phyloP scores from a whole-genome alignment of 1,140 invertebrate species.

The Oryzaephilus surinamensis region DNA sequence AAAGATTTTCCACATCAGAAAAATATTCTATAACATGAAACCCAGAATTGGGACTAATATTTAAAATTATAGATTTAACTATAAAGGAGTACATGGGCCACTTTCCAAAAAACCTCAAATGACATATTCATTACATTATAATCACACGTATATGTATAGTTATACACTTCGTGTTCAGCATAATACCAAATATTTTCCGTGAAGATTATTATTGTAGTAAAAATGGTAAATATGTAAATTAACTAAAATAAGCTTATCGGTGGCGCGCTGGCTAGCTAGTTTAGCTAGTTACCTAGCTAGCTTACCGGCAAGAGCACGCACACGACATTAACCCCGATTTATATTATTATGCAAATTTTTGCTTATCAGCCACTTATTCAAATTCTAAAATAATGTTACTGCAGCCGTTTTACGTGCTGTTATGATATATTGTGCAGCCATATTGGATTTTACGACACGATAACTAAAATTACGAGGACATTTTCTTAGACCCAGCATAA shows the following conservation, averaged over 20 bases:
- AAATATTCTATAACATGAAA: too few relatives aligned
- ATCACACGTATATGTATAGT: too few relatives aligned
- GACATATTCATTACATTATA: too few relatives aligned
- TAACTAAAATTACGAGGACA: too few relatives aligned
- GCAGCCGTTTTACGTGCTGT: constrained; percentile 29
- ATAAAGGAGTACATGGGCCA: too few relatives aligned
- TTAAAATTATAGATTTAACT: too few relatives aligned
- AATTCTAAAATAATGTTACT: constrained; percentile 36
- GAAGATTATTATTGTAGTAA: constrained; percentile 12
- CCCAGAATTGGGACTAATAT: too few relatives aligned
- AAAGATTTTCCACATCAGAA: too few relatives aligned
- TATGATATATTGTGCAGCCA: constrained; percentile 36
- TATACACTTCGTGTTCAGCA: constrained; percentile 7
- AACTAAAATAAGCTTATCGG: constrained; percentile 28
- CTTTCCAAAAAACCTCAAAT: too few relatives aligned
- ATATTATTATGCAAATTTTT: constrained; percentile 40
- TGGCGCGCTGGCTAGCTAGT: constrained; percentile 24
- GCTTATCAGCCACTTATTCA: constrained; percentile 30
- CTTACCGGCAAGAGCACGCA: constrained; percentile 33
- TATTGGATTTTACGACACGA: constrained; percentile 30
- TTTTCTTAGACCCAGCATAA: too few relatives aligned
- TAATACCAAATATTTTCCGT: constrained; percentile 18
- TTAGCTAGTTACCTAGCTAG: constrained; percentile 19
- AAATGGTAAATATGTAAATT: constrained; percentile 25
- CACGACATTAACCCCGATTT: constrained; percentile 40